Evolutionary conservation across 2,888 invertebrate genomes (phyloP), one percentile per base, ranked within the genome.

Genomic region (Tricholauxania praeusta): DNA sequence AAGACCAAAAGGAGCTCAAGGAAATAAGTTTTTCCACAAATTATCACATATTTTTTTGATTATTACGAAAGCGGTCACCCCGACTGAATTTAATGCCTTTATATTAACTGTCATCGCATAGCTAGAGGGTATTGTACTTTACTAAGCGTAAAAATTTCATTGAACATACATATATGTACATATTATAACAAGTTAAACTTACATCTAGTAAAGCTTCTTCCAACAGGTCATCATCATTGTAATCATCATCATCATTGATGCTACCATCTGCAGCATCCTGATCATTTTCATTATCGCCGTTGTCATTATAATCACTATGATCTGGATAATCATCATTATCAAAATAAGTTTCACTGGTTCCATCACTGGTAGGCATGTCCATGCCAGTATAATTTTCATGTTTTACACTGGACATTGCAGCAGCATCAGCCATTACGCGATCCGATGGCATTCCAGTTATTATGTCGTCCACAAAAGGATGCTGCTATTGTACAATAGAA

Each of bases 191-290:
- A 39, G 6, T 39, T 10, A 7, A 39, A 79, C 81, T 79, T 77
- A 83, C 84, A 39, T 83, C 84, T 57, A 84, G 75, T 22, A 84
- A 74, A 1, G 84, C 82, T 72, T 84, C 85, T 72, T 84, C 84
- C 6, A 84, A 84, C 79, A 84, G 80, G 72, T 84, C 85, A 60
- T 84, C 84, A 68, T 84, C 85, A 71, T 83, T 85, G 7, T 80
- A 78, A 0, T 81, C 79, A 62, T 80, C 81, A 6, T 74, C 76
- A 14, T 74, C 72, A 70, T 51, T 72, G 71, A 14, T 66, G 4
- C 77, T 77, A 10, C 73, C 78, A 14, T 76, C 76, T 14, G 19
- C 19, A n/a, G 12, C 55, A 32, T 66, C 63, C 1, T 53, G 51
- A 19, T 71, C 65, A 49, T 69, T 72, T 4, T 71, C 75, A n/a